Evolutionary conservation across 1,140 invertebrate genomes (phyloP).

Genomic region (Riptortus pedestris): DNA sequence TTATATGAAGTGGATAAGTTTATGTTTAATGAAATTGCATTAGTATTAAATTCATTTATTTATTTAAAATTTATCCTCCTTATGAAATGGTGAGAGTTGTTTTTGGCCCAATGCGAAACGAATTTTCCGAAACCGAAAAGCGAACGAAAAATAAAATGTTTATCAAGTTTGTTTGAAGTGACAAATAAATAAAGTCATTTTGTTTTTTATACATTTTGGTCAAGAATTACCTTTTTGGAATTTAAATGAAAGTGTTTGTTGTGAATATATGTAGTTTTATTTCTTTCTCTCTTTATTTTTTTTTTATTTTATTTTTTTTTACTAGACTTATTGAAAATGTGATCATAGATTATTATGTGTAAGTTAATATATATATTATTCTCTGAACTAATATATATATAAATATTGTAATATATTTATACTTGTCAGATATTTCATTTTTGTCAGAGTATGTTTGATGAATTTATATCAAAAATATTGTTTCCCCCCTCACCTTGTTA

Average conservation of each 20-base stretch:
- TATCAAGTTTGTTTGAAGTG: too few relatives aligned
- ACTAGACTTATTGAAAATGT: slow-evolving; percentile 29
- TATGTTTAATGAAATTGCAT: too few relatives aligned
- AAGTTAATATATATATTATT: slow-evolving; percentile 20
- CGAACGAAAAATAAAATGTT: too few relatives aligned
- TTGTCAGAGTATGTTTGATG: background rate
- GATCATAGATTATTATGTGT: slow-evolving; percentile 27
- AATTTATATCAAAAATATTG: slow-evolving; percentile 6
- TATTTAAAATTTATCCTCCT: too few relatives aligned
- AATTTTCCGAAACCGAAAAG: too few relatives aligned
- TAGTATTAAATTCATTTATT: too few relatives aligned
- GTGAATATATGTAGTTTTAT: background rate
- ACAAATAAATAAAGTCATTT: too few relatives aligned
- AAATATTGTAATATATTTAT: slow-evolving; percentile 26
- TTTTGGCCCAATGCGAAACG: too few relatives aligned
- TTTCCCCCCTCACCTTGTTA: background rate
- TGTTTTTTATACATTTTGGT: background rate
- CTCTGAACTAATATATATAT: slow-evolving; percentile 23
- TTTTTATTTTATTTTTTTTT: slow-evolving; percentile 21
- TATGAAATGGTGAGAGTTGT: too few relatives aligned
- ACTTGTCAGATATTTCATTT: slow-evolving; percentile 5
- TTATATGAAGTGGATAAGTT: too few relatives aligned
- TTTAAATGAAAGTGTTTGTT: background rate
- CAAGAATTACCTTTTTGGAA: background rate
- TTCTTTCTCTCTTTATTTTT: background rate